A percentile compares a stretch with the other conserved stretches of the same genome.
These are phyloP conservation scores for Slavum lentiscoides DNA, from an alignment of 2,888 invertebrate genomes.

Conservation along the genomic window DNA sequence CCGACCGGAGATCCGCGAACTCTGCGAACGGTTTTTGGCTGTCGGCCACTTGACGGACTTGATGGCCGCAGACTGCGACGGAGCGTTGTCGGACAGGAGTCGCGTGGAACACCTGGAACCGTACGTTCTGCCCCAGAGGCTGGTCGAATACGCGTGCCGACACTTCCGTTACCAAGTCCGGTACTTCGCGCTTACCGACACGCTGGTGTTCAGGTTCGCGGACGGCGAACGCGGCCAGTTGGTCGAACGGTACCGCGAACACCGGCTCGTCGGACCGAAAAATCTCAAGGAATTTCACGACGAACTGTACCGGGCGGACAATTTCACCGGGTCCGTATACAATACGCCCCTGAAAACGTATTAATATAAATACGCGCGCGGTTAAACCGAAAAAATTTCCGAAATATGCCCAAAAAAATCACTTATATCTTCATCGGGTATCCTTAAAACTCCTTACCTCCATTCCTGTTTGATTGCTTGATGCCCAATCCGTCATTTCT, in stretches of 20 bases:
- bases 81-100: neutral
- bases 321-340: no score
- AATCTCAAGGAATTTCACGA: conserved; percentile 1
- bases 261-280: neutral
- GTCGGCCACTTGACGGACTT: neutral
- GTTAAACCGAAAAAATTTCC: no score
- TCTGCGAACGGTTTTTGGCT: conserved; percentile 1
- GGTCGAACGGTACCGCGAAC: neutral
- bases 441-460: no score
- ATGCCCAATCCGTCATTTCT: no score
- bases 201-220: conserved; percentile 27
- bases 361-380: no score
- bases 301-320: no score
- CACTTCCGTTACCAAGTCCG: neutral
- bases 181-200: conserved; percentile 28
- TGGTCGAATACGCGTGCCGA: conserved; percentile 13
- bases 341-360: no score
- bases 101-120: conserved; percentile 30
- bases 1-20: conserved; percentile 1
- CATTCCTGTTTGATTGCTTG: no score
- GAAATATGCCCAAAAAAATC: no score
- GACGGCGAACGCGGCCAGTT: neutral
- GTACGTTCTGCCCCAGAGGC: conserved; percentile 21
- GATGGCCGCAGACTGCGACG: neutral
- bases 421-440: no score